Evolutionary conservation across 2,888 invertebrate species (phyloP), one percentile per base, ranked within the genome.

Genomic region (Pecten maximus): DNA sequence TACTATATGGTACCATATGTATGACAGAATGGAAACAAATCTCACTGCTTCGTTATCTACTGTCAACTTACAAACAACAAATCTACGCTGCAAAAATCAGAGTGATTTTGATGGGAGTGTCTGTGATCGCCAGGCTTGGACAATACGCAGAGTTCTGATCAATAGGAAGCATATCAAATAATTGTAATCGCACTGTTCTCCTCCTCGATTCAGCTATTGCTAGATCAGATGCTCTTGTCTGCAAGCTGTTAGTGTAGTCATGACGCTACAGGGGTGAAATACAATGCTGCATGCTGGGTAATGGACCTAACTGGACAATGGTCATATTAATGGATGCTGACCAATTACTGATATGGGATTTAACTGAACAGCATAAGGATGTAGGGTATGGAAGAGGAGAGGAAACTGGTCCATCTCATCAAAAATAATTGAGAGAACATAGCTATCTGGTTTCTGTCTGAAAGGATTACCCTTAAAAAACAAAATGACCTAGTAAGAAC

Each of bases 61-160:
- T 74, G 74, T 74, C 74, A 74, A 23, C 74, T 74, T 74, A 74
- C 74, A 74, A 60, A 74, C 35, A 35, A 74, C 74, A 74, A 74
- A 74, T 74, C 74, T 74, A 74, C 74, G 74, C 74, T 74, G 74
- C 74, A 74, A 74, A 74, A 74, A 74, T 74, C 74, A 74, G 74
- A 28, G 74, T 74, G 74, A 74, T 74, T 74, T 74, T 74, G 74
- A 74, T 74, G 74, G 74, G 35, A 74, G 74, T 35, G 23, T 35
- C 28, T 28, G 35, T 35, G 74, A 74, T 35, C 74, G 74, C 28
- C 74, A 28, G 74, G 74, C 74, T 74, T 74, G 74, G 74, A 74
- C 74, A 74, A 74, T 74, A 74, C 74, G 74, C 35, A 74, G 35
- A n/a, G 35, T 23, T 23, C 74, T 35, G 74, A 74, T 74, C 74